Conservation (phyloP, 2,888 invertebrate species). For the Tridacna gigas region DNA sequence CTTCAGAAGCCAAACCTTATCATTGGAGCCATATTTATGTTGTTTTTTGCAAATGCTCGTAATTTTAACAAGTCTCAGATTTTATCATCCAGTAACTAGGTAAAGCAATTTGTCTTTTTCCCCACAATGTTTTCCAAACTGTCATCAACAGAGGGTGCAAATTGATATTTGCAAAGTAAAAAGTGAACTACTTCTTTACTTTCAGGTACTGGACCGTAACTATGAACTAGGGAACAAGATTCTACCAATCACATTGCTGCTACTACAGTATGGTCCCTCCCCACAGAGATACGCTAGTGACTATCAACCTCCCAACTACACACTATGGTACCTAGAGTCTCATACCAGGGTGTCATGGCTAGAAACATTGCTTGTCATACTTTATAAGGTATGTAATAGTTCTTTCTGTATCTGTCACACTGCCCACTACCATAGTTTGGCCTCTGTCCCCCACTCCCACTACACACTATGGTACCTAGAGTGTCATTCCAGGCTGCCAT, state of each 20-base stretch:
- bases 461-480: conserved; percentile 96
- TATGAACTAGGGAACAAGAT: conserved; percentile 96
- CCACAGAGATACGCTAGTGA: conserved; percentile 88
- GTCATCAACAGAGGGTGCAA: too few relatives aligned
- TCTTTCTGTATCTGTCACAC: background rate
- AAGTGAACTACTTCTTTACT: background rate
- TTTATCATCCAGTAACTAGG: too few relatives aligned
- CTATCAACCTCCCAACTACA: conserved; percentile 90
- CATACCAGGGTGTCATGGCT: conserved; percentile 96
- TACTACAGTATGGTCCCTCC: conserved; percentile 93
- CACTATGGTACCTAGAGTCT: conserved; percentile 94
- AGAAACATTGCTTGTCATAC: conserved; percentile 94
- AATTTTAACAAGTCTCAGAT: too few relatives aligned
- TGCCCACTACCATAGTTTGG: too few relatives aligned
- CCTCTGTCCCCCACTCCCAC: conserved; percentile 85
- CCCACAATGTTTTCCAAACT: too few relatives aligned
- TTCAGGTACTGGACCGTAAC: conserved; percentile 94
- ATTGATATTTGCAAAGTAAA: background rate
- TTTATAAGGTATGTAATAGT: conserved; percentile 93
- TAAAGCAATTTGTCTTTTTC: too few relatives aligned
- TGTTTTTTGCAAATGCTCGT: too few relatives aligned
- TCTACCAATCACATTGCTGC: conserved; percentile 92
- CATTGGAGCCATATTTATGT: too few relatives aligned
- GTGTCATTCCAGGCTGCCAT: conserved; percentile 93
- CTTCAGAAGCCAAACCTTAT: too few relatives aligned